Percentiles rank a stretch among this genome's conserved stretches.
phyloP scores from a whole-genome alignment of 1,140 invertebrate species.

The Octopus sinensis region DNA sequence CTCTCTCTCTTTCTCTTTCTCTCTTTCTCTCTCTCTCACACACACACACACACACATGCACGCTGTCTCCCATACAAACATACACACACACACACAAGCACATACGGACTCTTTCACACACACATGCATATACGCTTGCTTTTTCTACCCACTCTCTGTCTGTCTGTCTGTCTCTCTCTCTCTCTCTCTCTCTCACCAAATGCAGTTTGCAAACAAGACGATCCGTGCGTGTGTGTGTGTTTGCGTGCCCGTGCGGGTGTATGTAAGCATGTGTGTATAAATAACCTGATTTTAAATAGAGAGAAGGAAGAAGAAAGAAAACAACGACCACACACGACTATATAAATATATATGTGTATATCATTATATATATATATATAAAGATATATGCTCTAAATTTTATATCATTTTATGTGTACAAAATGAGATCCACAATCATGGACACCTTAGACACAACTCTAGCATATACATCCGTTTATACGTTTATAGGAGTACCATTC shows the following conservation, averaged over 20 bases:
- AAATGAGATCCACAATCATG: no score
- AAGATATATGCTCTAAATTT: no score
- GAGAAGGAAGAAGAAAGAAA: no score
- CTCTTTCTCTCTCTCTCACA: conserved; percentile 8
- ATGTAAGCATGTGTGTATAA: conserved; percentile 14
- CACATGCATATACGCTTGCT: background rate
- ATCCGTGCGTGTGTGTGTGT: conserved; percentile 4
- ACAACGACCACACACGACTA: no score
- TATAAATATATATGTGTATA: no score
- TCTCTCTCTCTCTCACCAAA: background rate
- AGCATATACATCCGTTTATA: no score
- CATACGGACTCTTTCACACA: background rate
- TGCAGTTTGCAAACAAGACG: background rate
- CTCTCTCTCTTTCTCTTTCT: conserved; percentile 16
- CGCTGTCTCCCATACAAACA: background rate
- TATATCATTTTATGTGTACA: no score
- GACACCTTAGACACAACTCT: no score
- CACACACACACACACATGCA: background rate
- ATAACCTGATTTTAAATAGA: no score
- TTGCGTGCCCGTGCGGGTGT: background rate
- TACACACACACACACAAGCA: background rate
- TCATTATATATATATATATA: no score
- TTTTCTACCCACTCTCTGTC: background rate
- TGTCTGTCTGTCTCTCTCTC: background rate
- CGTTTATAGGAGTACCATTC: no score